These are phyloP conservation scores for Dynastes maya DNA, from an alignment of 2,888 invertebrate genomes.

Conservation along the genomic window DNA sequence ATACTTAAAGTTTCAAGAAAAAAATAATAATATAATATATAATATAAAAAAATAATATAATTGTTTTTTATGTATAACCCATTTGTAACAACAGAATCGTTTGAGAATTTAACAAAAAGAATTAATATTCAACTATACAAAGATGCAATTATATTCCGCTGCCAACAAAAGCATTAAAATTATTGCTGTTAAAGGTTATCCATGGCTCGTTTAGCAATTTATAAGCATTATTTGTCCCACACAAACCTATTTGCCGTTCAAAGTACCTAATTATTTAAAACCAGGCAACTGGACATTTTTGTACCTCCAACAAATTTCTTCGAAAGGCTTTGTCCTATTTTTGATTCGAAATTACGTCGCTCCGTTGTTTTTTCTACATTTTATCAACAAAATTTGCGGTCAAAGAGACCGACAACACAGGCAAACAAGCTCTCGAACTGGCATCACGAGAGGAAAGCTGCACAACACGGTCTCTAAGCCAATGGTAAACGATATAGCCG, in stretches of 20 bases:
- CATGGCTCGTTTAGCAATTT: too few species aligned
- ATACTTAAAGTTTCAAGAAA: too few species aligned
- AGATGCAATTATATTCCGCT: too few species aligned
- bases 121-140: too few species aligned
- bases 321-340: slow-evolving; percentile 1
- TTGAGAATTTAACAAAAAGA: too few species aligned
- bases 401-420: slow-evolving; percentile 12
- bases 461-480: slow-evolving; percentile 18
- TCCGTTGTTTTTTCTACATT: slow-evolving; percentile 31
- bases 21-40: too few species aligned
- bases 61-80: too few species aligned
- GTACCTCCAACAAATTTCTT: not conserved
- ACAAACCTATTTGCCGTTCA: not conserved
- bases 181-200: too few species aligned
- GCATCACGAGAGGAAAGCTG: not conserved
- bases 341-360: slow-evolving; percentile 8
- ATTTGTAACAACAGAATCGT: too few species aligned
- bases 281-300: not conserved
- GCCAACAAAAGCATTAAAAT: too few species aligned
- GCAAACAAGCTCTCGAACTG: not conserved
- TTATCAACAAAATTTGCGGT: slow-evolving; percentile 23
- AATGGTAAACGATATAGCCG: slow-evolving; percentile 25
- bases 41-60: too few species aligned
- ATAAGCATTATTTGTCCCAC: too few species aligned
- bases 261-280: slow-evolving; percentile 3